Base-by-base conservation (phyloP, 1,140 invertebrate genomes). In the Drosophila suzukii region DNA sequence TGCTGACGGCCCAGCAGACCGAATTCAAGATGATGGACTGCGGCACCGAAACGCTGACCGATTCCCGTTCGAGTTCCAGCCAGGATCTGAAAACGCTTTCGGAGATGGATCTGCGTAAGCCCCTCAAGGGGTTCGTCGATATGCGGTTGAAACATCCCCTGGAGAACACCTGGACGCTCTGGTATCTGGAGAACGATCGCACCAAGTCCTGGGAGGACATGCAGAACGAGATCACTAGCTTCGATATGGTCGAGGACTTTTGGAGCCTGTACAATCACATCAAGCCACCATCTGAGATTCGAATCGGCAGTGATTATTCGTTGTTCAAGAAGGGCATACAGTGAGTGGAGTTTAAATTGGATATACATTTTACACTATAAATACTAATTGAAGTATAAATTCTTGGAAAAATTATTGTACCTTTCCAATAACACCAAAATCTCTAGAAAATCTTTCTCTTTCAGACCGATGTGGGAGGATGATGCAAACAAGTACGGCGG, bases 391-490 rank as follows among this genome's bases (percentile, higher is more conserved):
- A 8, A 10, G 10, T 8, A 10, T 2, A 10, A 34, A 34, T 34
- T 2, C 8, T 34, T 34, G 8, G 0, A 10, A 10, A 34, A 34
- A 34, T 10, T 8, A 10, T 10, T 27, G 20, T 20, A 20, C 2
- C 20, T 2, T 20, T 20, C 20, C 27, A 8, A 8, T 5, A 8
- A 32, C 6, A 32, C 8, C 1, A 34, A 34, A 8, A 34, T 34
- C 8, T 34, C 8, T 10, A 1, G 8, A 10, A 6, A 34, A 34
- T 2, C 1, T n/a, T 32, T 44, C 12, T 43, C 6, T 13, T 34
- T 2, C 34, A 91, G 97, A 82, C 98, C 98, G 10, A 99, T 99
- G 98, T 99, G 98, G 98, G 98, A 99, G 94, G 98, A 99, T 93
- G 94, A 95, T 50, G 94, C 95, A 12, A 95, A 95, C 79, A 97